Evolutionary conservation across 2,797 vertebrate species (phyloP), one percentile per base, ranked within the genome.

Genomic region (Neoniphon sammara): DNA sequence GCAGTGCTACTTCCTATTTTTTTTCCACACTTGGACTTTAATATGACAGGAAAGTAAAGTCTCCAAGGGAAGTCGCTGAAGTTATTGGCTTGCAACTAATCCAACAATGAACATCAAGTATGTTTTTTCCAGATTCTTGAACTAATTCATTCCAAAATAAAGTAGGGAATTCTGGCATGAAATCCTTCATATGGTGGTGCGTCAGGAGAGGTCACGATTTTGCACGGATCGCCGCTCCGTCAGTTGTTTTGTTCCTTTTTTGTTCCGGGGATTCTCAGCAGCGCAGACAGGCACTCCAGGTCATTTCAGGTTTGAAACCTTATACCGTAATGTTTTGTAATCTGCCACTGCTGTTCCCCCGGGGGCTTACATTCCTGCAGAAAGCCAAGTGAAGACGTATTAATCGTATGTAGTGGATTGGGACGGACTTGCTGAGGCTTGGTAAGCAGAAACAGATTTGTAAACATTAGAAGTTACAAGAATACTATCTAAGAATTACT

Each of bases 301-400:
- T 88, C 75, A 77, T 80, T 66, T 75, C 75, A 75, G 75, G 77
- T 82, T 75, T 36, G 14, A 84, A 88, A 87, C 73, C 50, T 50
- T 74, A 73, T 58, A 82, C 75, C 52, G 34, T 61, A 11, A 66
- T 86, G 84, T 90, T 87, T 88, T 81, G 61, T 79, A 87, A 84
- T 78, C 76, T 81, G 75, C 73, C 75, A 65, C 66, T 25, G 25
- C 47, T 3, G 4, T 73, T 70, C 77, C 59, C 54, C 3, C n/a
- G n/a, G 52, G 73, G 77, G 81, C 66, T 76, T 47, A 81, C 85
- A 87, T 91, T 91, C 86, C 78, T 79, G 55, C 57, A 27, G 58
- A 84, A 81, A 89, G 75, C 86, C 83, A 85, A 78, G 30, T 57
- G 80, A 73, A 69, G 74, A 75, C 30, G 70, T 70, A 76, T 85